Conservation (phyloP, 1,140 invertebrate species). For the Ephestia elutella region DNA sequence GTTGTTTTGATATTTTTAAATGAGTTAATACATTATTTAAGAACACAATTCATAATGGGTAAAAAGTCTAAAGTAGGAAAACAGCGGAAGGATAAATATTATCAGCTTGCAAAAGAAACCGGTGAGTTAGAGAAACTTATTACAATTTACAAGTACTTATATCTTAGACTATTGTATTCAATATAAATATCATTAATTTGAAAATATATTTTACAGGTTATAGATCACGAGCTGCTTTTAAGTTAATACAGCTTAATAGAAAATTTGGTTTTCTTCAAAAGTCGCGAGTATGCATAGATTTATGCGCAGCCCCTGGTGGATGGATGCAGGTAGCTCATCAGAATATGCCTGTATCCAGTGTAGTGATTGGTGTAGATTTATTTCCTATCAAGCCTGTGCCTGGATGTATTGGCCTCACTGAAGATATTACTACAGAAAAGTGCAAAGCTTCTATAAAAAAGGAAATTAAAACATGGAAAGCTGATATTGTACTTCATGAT, state of each 20-base stretch:
- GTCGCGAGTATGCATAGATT: conserved; percentile 95
- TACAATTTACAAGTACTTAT: neutral
- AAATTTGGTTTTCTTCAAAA: conserved; percentile 98
- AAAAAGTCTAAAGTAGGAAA: conserved; percentile 98
- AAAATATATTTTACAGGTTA: conserved; percentile 83
- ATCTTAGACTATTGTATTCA: neutral
- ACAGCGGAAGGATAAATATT: conserved; percentile 98
- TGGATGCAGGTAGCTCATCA: conserved; percentile 99
- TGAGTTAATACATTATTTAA: neutral
- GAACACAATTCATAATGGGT: conserved; percentile 82
- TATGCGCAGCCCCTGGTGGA: conserved; percentile 99
- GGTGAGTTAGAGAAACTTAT: conserved; percentile 75
- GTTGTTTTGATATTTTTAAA: neutral
- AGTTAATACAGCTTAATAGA: conserved; percentile 97
- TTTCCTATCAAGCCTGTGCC: conserved; percentile 95
- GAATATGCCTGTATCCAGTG: conserved; percentile 97
- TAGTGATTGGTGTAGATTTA: conserved; percentile 97
- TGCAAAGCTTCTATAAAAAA: conserved; percentile 85
- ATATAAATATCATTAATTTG: too few relatives aligned
- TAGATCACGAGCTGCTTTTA: conserved; percentile 97
- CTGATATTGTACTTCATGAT: conserved; percentile 96
- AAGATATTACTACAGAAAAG: conserved; percentile 98
- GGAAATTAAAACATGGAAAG: conserved; percentile 96
- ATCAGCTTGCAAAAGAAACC: conserved; percentile 98
- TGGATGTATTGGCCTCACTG: conserved; percentile 90